Evolutionary conservation across 2,888 invertebrate species (phyloP).

Genomic region (Athalia cordata): DNA sequence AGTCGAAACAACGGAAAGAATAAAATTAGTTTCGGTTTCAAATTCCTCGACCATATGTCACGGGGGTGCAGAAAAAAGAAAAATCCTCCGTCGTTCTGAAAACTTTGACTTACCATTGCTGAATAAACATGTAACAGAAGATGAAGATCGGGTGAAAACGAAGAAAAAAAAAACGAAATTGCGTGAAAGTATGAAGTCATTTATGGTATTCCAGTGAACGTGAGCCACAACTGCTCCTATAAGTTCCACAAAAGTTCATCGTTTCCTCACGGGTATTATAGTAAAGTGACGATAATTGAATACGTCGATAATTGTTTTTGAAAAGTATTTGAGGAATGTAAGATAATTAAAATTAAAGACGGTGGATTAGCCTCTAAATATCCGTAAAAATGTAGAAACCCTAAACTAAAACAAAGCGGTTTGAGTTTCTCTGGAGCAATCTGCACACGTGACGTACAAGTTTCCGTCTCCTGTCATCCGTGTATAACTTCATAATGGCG

Average conservation of each 20-base stretch:
- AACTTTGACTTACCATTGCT: too few species aligned
- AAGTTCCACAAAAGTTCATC: conserved; percentile 7
- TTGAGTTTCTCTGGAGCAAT: background rate
- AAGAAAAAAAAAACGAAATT: too few species aligned
- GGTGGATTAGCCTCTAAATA: conserved; percentile 22
- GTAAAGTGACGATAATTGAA: conserved; percentile 34
- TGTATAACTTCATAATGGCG: conserved; percentile 61
- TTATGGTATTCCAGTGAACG: too few species aligned
- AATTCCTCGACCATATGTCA: conserved; percentile 17
- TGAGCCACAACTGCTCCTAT: too few species aligned
- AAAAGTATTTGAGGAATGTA: background rate
- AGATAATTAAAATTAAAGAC: conserved; percentile 38
- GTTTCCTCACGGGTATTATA: conserved; percentile 25
- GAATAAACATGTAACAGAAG: too few species aligned
- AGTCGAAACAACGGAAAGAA: conserved; percentile 39
- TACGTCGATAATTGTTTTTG: background rate
- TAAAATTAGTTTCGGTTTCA: conserved; percentile 37
- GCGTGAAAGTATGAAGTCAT: too few species aligned
- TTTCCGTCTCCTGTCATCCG: conserved; percentile 48
- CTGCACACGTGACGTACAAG: background rate
- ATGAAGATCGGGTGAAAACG: too few species aligned
- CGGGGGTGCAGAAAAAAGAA: background rate
- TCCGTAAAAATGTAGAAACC: conserved; percentile 27
- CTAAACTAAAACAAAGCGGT: conserved; percentile 14
- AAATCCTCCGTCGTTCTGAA: too few species aligned